phyloP scores from a whole-genome alignment of 2,113 vertebrate species.

The Myotis lucifugus region DNA sequence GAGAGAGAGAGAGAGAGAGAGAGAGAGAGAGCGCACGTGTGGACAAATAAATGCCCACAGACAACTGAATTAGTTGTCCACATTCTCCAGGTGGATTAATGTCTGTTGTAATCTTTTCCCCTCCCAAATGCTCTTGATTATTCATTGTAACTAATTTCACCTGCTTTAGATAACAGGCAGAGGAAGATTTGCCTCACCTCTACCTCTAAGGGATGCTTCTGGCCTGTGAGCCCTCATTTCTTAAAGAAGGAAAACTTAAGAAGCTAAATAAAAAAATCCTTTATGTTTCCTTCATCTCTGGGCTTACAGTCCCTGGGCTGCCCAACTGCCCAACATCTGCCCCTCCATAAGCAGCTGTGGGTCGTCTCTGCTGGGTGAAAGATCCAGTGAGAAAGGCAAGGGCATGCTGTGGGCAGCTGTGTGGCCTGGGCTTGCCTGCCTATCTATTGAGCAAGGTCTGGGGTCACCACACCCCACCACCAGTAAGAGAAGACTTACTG shows the following conservation, averaged over 20 bases:
- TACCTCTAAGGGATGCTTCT: neutral
- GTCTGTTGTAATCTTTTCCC: neutral
- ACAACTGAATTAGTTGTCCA: neutral
- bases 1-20: rapidly evolving
- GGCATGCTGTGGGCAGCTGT: neutral
- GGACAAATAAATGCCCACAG: neutral
- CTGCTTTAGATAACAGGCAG: neutral
- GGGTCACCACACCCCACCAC: neutral
- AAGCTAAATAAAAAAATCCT: neutral
- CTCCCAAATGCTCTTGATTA: neutral
- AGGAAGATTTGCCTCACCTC: neutral
- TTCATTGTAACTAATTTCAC: slow-evolving; percentile 31
- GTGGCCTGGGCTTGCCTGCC: neutral
- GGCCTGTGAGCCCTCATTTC: neutral
- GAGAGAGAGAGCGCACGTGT: neutral
- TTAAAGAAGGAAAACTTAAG: neutral
- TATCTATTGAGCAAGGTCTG: neutral
- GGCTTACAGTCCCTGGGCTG: neutral
- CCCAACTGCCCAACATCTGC: neutral
- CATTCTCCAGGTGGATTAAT: neutral
- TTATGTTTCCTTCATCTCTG: neutral
- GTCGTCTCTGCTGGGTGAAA: neutral
- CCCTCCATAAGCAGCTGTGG: neutral
- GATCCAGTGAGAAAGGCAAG: neutral
- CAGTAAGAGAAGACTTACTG: neutral